Evolutionary conservation across 2,113 vertebrate genomes (phyloP).

Genomic region (Nycticebus coucang): DNA sequence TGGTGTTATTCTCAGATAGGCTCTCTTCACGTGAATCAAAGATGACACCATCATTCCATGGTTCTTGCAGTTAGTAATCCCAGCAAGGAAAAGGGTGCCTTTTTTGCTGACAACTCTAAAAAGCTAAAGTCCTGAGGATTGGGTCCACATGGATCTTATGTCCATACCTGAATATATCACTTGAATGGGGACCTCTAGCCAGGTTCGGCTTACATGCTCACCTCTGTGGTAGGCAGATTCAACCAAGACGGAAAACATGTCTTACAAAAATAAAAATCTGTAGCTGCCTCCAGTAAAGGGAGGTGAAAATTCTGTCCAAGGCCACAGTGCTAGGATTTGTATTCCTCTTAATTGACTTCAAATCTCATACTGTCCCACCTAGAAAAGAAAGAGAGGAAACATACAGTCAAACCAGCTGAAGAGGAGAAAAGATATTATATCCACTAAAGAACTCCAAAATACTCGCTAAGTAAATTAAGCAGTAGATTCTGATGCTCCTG

Average conservation of each 20-base stretch:
- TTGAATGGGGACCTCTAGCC: not conserved
- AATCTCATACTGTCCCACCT: not conserved
- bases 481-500: not conserved
- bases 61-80: not conserved
- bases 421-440: not conserved
- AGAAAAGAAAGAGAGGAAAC: not conserved
- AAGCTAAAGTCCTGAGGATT: not conserved
- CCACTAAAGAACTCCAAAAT: not conserved
- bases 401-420: not conserved
- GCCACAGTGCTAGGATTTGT: not conserved
- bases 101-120: slow-evolving; percentile 22
- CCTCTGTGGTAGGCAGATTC: not conserved
- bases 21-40: not conserved
- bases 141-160: not conserved
- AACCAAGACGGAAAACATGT: not conserved
- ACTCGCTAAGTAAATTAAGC: not conserved
- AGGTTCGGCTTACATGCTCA: not conserved
- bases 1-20: not conserved
- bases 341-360: not conserved
- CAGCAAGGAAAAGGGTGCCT: not conserved
- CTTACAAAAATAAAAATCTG: not conserved
- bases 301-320: not conserved
- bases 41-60: not conserved
- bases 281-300: not conserved
- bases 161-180: not conserved